phyloP scores from a whole-genome alignment of 2,113 vertebrate species.

The Saguinus imperator region DNA sequence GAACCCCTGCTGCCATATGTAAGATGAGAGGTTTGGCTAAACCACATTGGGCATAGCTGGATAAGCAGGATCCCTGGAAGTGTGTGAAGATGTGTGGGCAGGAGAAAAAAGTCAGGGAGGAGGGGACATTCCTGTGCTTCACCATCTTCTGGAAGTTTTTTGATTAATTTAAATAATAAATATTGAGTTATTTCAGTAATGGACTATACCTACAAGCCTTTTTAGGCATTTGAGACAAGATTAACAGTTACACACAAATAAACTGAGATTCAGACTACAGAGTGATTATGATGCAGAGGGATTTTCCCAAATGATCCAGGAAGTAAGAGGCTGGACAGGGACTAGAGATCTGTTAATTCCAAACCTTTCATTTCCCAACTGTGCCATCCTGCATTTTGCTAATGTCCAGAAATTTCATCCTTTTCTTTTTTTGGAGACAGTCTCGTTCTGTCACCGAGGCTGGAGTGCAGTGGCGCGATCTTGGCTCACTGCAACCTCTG shows the following conservation, averaged over 20 bases:
- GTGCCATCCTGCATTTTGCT: neutral
- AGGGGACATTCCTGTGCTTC: neutral
- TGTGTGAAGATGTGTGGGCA: neutral
- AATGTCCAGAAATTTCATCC: neutral
- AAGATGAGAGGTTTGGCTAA: neutral
- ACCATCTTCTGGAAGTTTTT: neutral
- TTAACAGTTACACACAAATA: constrained; percentile 7
- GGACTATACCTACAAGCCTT: neutral
- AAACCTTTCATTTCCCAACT: neutral
- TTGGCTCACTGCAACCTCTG: too few relatives aligned
- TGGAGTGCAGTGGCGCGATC: too few relatives aligned
- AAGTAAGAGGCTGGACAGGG: neutral
- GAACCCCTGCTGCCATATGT: neutral
- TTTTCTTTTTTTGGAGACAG: neutral
- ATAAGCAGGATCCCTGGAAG: neutral
- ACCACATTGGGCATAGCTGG: neutral
- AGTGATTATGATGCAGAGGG: neutral
- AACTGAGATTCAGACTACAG: neutral
- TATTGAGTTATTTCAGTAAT: neutral
- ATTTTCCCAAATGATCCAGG: neutral
- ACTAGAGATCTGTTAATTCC: neutral
- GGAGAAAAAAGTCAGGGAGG: neutral
- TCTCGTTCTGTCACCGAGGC: too few relatives aligned
- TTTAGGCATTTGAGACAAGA: neutral
- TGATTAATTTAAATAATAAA: constrained; percentile 29